Base-by-base conservation (phyloP, 2,888 invertebrate genomes). In the Lumbricus terrestris region DNA sequence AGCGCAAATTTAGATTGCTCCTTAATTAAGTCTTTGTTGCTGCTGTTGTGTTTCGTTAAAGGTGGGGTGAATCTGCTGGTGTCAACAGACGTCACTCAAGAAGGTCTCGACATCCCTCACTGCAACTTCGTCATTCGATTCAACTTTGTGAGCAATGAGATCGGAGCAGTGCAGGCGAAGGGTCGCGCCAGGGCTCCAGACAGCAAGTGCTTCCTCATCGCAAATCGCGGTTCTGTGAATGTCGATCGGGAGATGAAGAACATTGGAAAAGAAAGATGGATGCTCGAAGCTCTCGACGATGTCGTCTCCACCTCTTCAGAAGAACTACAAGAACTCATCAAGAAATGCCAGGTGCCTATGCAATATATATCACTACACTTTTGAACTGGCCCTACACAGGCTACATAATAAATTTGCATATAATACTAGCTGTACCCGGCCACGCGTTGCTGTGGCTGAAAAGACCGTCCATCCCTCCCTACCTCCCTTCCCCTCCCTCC, bases 81-180 rank as follows among this genome's bases (percentile, higher is more conserved):
- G 29, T 91, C 91, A 20, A 92, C 92, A 18, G 92, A 92, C 89
- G 91, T 92, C 13, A 91, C 91, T 34, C 92, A 92, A 82, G 92
- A 92, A 89, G 92, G 92, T 37, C 40, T 92, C 15, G 92, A 92
- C 90, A 90, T 92, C 2, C 92, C 92, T 0, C 42, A 88, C 34
- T 92, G 92, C 90, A 92, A 91, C 54, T 91, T 90, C 89, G 91
- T 92, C 15, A 91, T 92, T 11, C 90, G 92, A 54, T 92, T 91
- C 85, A 91, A 92, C 54, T 92, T 91, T 85, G 92, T 92, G 13
- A 90, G 90, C 82, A 92, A 91, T 90, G 92, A 92, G 89, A 92
- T 92, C 23, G 92, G 91, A 11, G 29, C 91, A 8, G 91, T 91
- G 29, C 91, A 91, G 90, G 88, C 91, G 16, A 82, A 88, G 42